Percentiles rank a stretch among this genome's conserved stretches.
Evolutionary conservation across 2,888 invertebrate genomes (phyloP).

Genomic region (Ormyrus thymus): DNA sequence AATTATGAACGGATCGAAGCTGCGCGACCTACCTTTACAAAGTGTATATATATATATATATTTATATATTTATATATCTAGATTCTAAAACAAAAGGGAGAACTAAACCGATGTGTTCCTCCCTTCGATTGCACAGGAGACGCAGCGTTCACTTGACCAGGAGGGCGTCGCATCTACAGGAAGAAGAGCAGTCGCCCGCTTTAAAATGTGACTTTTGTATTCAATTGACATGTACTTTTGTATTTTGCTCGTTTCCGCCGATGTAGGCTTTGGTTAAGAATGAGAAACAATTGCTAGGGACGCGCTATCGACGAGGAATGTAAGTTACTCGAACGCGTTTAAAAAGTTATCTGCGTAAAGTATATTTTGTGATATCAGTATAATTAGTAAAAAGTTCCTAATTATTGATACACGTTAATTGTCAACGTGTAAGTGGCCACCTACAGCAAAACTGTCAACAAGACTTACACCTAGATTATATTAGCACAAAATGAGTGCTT

Average conservation of each 20-base stretch:
- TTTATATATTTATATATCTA: constrained; percentile 16
- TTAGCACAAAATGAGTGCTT: neutral
- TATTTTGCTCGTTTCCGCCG: too few species aligned
- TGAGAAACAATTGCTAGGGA: too few species aligned
- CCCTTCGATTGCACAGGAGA: neutral
- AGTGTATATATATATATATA: neutral
- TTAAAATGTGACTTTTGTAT: neutral
- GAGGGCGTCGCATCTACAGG: neutral
- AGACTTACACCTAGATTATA: too few species aligned
- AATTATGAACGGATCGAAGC: constrained; percentile 29
- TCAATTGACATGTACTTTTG: constrained; percentile 10
- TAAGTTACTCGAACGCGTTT: too few species aligned
- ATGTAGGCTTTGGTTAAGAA: too few species aligned
- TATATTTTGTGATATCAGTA: too few species aligned
- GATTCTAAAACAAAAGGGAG: constrained; percentile 9
- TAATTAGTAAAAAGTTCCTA: too few species aligned
- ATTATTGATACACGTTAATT: too few species aligned
- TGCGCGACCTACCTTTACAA: neutral
- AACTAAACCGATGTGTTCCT: constrained; percentile 16
- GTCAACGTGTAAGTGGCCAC: too few species aligned
- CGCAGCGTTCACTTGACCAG: neutral
- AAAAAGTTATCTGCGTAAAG: too few species aligned
- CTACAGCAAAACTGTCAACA: too few species aligned
- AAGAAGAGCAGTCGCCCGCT: neutral
- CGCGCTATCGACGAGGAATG: too few species aligned